Evolutionary conservation across 2,888 invertebrate genomes (phyloP).

Genomic region (Hemistola chrysoprasaria): DNA sequence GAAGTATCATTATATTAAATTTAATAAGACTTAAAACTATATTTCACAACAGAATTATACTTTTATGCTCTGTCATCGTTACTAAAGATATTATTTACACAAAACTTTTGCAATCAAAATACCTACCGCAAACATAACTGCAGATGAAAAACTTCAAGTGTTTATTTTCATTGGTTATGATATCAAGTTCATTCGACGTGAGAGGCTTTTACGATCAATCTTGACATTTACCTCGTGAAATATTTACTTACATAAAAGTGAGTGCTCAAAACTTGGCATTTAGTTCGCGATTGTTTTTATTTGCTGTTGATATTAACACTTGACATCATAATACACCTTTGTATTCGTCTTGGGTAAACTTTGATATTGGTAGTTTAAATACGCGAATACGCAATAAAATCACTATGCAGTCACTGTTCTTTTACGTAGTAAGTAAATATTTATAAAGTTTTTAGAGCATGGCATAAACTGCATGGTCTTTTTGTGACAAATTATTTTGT

Average conservation of each 20-base stretch:
- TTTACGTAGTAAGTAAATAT: too few species aligned
- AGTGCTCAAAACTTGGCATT: conserved; percentile 4
- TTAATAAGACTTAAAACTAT: conserved; percentile 6
- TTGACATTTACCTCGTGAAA: conserved; percentile 5
- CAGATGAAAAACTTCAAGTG: conserved; percentile 12
- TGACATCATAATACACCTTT: too few species aligned
- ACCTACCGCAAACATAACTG: conserved; percentile 2
- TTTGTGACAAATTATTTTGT: too few species aligned
- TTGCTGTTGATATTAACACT: conserved; percentile 9
- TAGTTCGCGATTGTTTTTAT: conserved; percentile 15
- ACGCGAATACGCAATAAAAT: too few species aligned
- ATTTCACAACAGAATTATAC: conserved; percentile 8
- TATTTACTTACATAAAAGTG: conserved; percentile 11
- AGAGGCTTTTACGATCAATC: background rate
- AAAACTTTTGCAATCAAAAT: conserved; percentile 10
- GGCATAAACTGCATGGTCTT: too few species aligned
- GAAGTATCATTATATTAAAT: conserved; percentile 7
- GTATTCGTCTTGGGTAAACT: too few species aligned
- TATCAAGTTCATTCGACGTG: conserved; percentile 1
- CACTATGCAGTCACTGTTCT: too few species aligned
- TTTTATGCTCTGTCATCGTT: conserved; percentile 12
- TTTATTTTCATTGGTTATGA: conserved; percentile 14
- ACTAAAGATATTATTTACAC: too few species aligned
- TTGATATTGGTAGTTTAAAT: too few species aligned
- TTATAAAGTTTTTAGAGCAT: too few species aligned